These are phyloP conservation scores for Pteria penguin DNA, from an alignment of 2,888 invertebrate species.

Conservation along the genomic window DNA sequence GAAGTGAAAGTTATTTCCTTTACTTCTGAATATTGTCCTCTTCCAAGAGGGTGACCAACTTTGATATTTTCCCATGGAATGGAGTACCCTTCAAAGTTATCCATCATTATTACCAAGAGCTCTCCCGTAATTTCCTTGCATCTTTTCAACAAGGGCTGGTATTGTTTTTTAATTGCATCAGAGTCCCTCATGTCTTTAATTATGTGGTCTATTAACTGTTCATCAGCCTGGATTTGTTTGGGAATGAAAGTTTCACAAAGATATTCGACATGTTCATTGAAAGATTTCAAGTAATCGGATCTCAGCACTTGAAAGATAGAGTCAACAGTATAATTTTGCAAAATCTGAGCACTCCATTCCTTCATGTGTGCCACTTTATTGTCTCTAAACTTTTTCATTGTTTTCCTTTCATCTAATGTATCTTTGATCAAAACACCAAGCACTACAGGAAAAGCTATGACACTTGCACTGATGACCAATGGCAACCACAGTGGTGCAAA, in stretches of 20 bases:
- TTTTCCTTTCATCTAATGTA: slow-evolving; percentile 33
- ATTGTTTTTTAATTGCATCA: slow-evolving; percentile 46
- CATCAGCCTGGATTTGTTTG: slow-evolving; percentile 53
- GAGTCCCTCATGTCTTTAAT: slow-evolving; percentile 52
- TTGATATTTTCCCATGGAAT: slow-evolving; percentile 23
- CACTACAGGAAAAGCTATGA: slow-evolving; percentile 56
- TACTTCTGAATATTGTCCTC: slow-evolving; percentile 53
- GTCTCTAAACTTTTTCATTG: slow-evolving; percentile 38
- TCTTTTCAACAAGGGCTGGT: slow-evolving; percentile 43
- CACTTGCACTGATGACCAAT: slow-evolving; percentile 51
- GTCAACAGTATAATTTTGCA: slow-evolving; percentile 18
- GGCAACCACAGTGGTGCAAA: slow-evolving; percentile 60
- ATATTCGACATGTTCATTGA: slow-evolving; percentile 42
- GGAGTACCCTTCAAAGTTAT: slow-evolving; percentile 43
- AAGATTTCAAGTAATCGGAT: slow-evolving; percentile 21
- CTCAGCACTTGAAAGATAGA: slow-evolving; percentile 15
- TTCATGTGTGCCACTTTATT: slow-evolving; percentile 51
- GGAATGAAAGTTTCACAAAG: slow-evolving; percentile 55
- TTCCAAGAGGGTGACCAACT: slow-evolving; percentile 34
- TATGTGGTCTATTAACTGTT: slow-evolving; percentile 46
- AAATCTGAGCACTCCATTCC: slow-evolving; percentile 46
- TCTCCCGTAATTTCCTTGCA: slow-evolving; percentile 48
- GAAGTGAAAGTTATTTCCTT: slow-evolving; percentile 26
- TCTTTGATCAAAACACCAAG: slow-evolving; percentile 52
- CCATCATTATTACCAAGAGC: slow-evolving; percentile 43